Conservation (phyloP, 2,888 invertebrate species). For the Eilema depressum region DNA sequence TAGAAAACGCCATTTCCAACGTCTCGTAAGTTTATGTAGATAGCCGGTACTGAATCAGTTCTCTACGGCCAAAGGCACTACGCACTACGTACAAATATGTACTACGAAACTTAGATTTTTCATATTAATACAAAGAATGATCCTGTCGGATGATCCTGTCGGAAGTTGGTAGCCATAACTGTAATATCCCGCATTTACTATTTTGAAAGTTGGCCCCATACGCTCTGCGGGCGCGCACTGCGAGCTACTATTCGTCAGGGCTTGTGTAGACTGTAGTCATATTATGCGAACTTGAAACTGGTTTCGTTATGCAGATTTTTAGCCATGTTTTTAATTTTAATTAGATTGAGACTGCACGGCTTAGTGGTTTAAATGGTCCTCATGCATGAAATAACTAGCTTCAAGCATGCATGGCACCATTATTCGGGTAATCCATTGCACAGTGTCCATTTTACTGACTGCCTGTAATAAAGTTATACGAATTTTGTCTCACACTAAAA, state of each 20-base stretch:
- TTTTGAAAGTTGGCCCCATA: not conserved
- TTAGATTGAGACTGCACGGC: not conserved
- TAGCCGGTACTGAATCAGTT: no score
- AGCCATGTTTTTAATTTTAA: constrained; percentile 2
- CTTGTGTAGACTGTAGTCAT: constrained; percentile 23
- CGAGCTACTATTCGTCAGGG: constrained; percentile 41
- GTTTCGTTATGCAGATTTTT: constrained; percentile 13
- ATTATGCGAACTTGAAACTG: constrained; percentile 27
- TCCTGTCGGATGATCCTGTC: not conserved
- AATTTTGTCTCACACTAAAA: not conserved
- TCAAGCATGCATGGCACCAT: not conserved
- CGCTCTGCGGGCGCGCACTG: constrained; percentile 72
- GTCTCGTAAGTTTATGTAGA: no score
- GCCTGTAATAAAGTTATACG: not conserved
- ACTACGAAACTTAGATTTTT: no score
- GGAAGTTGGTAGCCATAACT: not conserved
- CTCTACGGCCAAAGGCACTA: no score
- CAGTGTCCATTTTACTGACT: not conserved
- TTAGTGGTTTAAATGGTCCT: not conserved
- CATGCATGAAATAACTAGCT: not conserved
- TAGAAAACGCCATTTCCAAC: constrained; percentile 77
- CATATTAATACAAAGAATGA: no score
- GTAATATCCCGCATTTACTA: not conserved
- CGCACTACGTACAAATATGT: no score
- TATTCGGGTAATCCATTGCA: not conserved